Percentiles rank a stretch among this genome's conserved stretches.
Evolutionary conservation across 2,888 invertebrate species (phyloP).

Genomic region (Melipona bicolor): DNA sequence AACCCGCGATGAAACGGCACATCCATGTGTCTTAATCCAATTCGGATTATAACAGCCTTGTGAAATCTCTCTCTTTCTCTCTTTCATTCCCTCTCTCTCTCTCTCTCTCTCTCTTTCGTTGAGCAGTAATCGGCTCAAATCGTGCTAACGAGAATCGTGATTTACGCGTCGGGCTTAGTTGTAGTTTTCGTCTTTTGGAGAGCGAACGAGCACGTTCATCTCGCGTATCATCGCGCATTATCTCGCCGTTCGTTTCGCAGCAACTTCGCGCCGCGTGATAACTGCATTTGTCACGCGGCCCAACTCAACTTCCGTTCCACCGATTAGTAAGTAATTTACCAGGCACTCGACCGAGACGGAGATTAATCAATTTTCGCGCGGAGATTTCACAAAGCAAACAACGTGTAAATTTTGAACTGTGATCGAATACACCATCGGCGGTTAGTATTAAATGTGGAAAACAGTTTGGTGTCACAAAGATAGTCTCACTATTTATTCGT

Average conservation of each 20-base stretch:
- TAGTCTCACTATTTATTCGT: too few relatives aligned
- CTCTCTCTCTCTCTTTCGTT: conserved; percentile 2
- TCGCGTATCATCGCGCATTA: conserved; percentile 56
- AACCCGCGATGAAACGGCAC: not conserved
- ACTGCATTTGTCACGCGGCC: conserved; percentile 19
- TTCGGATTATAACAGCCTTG: conserved; percentile 63
- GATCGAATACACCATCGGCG: too few relatives aligned
- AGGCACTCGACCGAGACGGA: too few relatives aligned
- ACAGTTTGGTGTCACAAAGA: too few relatives aligned
- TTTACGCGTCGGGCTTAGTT: conserved; percentile 64
- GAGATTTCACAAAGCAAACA: not conserved
- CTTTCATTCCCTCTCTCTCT: too few relatives aligned
- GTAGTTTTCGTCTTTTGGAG: conserved; percentile 52
- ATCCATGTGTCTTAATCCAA: conserved; percentile 36
- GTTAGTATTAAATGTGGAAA: too few relatives aligned
- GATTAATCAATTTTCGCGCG: not conserved
- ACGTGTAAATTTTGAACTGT: not conserved
- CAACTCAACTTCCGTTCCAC: not conserved
- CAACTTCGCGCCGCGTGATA: conserved; percentile 24
- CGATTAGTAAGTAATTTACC: conserved; percentile 31
- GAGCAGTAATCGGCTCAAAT: conserved; percentile 66
- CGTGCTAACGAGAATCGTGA: conserved; percentile 73
- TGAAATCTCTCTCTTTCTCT: conserved; percentile 62
- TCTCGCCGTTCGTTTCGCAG: conserved; percentile 24
- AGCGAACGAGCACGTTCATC: conserved; percentile 17